A percentile compares a stretch with the other conserved stretches of the same genome.
Evolutionary conservation across 2,113 vertebrate species (phyloP).

Genomic region (Excalfactoria chinensis): DNA sequence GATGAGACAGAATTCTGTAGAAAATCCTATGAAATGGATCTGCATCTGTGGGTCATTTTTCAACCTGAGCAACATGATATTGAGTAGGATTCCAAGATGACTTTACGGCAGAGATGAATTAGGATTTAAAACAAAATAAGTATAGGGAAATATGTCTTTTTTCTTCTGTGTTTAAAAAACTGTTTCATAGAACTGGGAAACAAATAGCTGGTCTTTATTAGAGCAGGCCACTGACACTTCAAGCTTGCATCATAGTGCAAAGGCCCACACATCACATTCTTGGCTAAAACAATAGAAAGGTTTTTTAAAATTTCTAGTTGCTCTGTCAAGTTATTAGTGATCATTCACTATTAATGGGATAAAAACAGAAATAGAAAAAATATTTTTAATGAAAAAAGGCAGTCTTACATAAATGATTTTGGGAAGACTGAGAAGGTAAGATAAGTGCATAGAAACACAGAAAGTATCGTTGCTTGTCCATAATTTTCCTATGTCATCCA

Average conservation of each 20-base stretch:
- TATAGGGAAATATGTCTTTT: background rate
- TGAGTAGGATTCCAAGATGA: background rate
- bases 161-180: background rate
- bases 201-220: conserved; percentile 43
- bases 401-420: background rate
- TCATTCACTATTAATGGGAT: conserved; percentile 36
- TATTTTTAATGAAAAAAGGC: background rate
- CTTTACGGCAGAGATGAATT: background rate
- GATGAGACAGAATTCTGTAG: background rate
- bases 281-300: conserved; percentile 16
- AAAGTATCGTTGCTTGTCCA: background rate
- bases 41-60: background rate
- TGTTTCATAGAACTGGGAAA: background rate
- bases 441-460: background rate
- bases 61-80: background rate
- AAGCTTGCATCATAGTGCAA: conserved; percentile 37
- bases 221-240: conserved; percentile 1
- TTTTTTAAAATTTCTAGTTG: conserved; percentile 66
- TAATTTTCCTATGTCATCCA: background rate
- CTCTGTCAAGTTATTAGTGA: conserved; percentile 44
- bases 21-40: background rate
- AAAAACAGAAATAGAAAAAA: background rate
- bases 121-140: background rate
- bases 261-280: conserved; percentile 10
- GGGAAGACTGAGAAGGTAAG: background rate